phyloP scores from a whole-genome alignment of 2,888 invertebrate species.

The Rosalia funebris region DNA sequence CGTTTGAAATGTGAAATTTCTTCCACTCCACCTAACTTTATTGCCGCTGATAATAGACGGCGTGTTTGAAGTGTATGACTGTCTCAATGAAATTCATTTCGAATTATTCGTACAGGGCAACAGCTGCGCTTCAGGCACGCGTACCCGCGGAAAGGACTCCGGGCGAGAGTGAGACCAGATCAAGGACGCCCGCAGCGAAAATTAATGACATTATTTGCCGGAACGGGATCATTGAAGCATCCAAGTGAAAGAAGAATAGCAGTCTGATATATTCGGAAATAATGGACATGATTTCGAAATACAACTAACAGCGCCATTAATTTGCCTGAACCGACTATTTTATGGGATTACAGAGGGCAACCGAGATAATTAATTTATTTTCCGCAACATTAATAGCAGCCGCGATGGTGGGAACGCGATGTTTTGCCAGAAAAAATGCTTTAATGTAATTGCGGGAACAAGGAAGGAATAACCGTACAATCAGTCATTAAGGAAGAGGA shows the following conservation, averaged over 20 bases:
- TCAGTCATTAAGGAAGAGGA: background rate
- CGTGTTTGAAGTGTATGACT: too few relatives aligned
- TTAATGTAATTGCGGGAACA: conserved; percentile 3
- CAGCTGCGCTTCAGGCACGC: too few relatives aligned
- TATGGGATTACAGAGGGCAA: conserved; percentile 33
- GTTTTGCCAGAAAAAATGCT: conserved; percentile 16
- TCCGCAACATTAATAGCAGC: conserved; percentile 48
- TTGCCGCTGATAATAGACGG: too few relatives aligned
- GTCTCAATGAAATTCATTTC: too few relatives aligned
- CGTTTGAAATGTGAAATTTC: too few relatives aligned
- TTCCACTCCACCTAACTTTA: too few relatives aligned
- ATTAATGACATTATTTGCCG: conserved; percentile 43
- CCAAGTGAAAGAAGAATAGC: conserved; percentile 39
- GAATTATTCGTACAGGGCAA: too few relatives aligned
- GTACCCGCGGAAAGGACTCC: too few relatives aligned
- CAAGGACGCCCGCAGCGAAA: conserved; percentile 27
- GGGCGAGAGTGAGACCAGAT: too few relatives aligned
- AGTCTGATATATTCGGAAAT: conserved; percentile 49
- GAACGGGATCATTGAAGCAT: conserved; percentile 40
- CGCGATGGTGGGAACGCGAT: conserved; percentile 1
- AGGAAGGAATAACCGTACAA: background rate
- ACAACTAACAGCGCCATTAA: conserved; percentile 48
- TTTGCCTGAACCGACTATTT: conserved; percentile 42
- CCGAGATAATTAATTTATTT: conserved; percentile 49
- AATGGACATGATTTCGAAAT: conserved; percentile 47